Conservation (phyloP, 2,113 vertebrate species). For the Passer domesticus region DNA sequence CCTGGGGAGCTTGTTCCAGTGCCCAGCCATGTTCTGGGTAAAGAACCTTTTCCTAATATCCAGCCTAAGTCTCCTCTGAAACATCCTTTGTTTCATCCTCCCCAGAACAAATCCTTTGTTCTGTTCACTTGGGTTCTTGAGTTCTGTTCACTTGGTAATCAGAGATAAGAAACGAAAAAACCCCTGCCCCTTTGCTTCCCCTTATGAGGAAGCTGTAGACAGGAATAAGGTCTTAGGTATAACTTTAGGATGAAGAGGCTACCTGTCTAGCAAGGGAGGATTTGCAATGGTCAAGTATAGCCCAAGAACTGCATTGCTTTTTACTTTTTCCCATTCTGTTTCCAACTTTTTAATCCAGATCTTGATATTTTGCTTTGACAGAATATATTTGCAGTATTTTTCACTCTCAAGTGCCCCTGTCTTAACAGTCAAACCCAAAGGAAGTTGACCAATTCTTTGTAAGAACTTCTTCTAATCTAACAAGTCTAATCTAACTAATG, state of each 20-base stretch:
- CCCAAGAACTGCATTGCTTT: neutral
- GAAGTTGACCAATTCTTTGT: neutral
- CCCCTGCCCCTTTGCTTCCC: neutral
- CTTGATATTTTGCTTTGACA: neutral
- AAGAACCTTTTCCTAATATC: no score
- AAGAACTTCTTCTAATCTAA: neutral
- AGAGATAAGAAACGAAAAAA: neutral
- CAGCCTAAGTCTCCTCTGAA: neutral
- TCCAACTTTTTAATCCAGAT: neutral
- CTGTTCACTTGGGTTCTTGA: neutral
- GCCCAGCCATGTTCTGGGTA: fast-evolving
- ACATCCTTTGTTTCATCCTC: neutral
- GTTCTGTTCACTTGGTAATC: neutral
- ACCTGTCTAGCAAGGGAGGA: neutral
- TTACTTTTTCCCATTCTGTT: neutral
- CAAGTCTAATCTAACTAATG: neutral
- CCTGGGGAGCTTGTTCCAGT: neutral
- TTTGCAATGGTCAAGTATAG: neutral
- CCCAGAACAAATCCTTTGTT: neutral
- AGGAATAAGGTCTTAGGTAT: neutral
- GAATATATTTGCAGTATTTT: neutral
- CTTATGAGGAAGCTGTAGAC: neutral
- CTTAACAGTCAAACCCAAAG: neutral
- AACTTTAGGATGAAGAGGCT: neutral
- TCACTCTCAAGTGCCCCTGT: neutral